Percentiles rank a stretch among this genome's conserved stretches.
These are phyloP conservation scores for Meloe dianella DNA, from an alignment of 2,888 invertebrate species.

Conservation along the genomic window DNA sequence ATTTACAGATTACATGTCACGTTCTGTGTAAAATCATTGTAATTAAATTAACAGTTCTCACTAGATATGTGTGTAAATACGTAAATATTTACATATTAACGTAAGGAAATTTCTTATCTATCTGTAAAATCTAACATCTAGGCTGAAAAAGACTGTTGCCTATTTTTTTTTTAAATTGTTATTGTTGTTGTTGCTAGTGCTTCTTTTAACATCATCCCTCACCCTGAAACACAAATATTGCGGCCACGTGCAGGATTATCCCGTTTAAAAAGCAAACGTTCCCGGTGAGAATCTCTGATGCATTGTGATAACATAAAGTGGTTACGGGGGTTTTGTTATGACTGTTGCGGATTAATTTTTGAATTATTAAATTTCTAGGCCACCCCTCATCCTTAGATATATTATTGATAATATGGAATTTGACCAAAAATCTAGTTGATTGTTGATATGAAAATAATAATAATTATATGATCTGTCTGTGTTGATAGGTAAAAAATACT, in stretches of 20 bases:
- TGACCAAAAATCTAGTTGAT: constrained; percentile 47
- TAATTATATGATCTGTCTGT: no score
- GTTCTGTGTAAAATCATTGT: not conserved
- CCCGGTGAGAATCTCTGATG: constrained; percentile 47
- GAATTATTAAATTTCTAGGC: constrained; percentile 53
- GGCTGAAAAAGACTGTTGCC: not conserved
- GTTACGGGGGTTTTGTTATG: constrained; percentile 53
- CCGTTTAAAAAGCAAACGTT: constrained; percentile 47
- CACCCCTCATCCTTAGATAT: not conserved
- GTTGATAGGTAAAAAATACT: constrained; percentile 40
- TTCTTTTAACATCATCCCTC: constrained; percentile 14
- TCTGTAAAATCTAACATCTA: not conserved
- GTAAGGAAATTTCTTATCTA: not conserved
- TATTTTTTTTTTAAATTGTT: not conserved
- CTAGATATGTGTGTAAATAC: not conserved
- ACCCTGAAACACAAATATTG: constrained; percentile 43
- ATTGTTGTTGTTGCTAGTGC: not conserved
- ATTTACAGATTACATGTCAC: not conserved
- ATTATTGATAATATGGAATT: not conserved
- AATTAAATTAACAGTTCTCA: constrained; percentile 7
- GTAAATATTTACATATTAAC: not conserved
- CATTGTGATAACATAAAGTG: constrained; percentile 53
- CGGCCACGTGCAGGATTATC: constrained; percentile 47
- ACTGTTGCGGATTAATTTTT: constrained; percentile 53
- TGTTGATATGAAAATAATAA: not conserved